Percentiles rank a stretch among this genome's conserved stretches.
Evolutionary conservation across 2,888 invertebrate species (phyloP).

Genomic region (Drosophila antonietae): DNA sequence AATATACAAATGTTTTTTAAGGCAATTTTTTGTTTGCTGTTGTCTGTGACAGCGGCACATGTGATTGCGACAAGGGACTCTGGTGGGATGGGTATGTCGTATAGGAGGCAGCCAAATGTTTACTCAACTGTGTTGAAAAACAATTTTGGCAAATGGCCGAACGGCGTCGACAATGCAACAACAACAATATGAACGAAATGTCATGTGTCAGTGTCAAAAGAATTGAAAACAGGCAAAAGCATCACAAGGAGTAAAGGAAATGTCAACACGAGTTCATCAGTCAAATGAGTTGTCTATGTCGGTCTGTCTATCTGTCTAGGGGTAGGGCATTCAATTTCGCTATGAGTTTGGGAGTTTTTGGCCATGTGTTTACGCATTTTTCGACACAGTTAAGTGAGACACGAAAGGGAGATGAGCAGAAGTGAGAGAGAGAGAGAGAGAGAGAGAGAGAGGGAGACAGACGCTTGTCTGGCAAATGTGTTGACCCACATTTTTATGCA

Average conservation of each 20-base stretch:
- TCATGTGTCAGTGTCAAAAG: conserved; percentile 81
- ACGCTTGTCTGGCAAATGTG: conserved; percentile 36
- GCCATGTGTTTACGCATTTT: conserved; percentile 60
- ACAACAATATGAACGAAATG: conserved; percentile 41
- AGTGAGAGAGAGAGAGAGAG: neutral
- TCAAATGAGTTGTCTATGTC: conserved; percentile 82
- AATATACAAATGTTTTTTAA: conserved; percentile 48
- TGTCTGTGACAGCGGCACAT: conserved; percentile 45
- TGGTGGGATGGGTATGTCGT: neutral
- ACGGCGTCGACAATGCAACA: conserved; percentile 67
- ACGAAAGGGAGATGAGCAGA: conserved; percentile 2
- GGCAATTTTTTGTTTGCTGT: conserved; percentile 14
- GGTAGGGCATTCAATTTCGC: conserved; percentile 1
- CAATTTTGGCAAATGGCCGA: conserved; percentile 81
- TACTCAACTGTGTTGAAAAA: conserved; percentile 83
- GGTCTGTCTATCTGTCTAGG: conserved; percentile 14
- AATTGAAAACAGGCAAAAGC: conserved; percentile 57
- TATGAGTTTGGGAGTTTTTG: conserved; percentile 11
- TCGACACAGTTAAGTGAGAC: conserved; percentile 52
- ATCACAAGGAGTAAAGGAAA: conserved; percentile 63
- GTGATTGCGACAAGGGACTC: conserved; percentile 23
- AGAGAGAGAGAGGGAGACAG: neutral
- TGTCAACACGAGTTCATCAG: conserved; percentile 83
- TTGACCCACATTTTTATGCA: conserved; percentile 71
- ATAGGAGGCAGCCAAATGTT: conserved; percentile 68